phyloP scores from a whole-genome alignment of 2,888 invertebrate genomes.

The Drosophila colorata region DNA sequence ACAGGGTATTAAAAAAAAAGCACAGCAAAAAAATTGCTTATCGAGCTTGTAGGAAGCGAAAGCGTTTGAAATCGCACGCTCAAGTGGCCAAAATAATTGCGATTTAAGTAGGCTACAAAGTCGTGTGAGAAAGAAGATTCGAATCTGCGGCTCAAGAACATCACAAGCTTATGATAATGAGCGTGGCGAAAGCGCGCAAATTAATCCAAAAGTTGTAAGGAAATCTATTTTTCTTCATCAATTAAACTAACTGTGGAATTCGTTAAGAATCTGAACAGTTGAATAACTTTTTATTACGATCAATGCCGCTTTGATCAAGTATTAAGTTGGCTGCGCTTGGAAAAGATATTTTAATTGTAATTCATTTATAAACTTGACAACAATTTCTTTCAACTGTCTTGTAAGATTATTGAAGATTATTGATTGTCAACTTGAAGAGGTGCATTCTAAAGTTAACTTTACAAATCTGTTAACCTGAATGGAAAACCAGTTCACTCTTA shows the following conservation, averaged over 20 bases:
- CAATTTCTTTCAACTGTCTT: too few species aligned
- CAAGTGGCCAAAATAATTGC: slow-evolving; percentile 54
- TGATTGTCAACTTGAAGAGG: neutral
- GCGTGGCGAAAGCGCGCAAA: slow-evolving; percentile 29
- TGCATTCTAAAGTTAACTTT: neutral
- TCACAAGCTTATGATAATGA: slow-evolving; percentile 27
- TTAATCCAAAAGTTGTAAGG: neutral
- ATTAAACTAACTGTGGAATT: neutral
- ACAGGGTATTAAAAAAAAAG: neutral
- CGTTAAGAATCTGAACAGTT: neutral
- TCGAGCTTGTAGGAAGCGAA: slow-evolving; percentile 61
- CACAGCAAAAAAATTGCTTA: slow-evolving; percentile 23
- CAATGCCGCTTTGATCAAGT: too few species aligned
- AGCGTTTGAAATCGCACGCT: slow-evolving; percentile 72
- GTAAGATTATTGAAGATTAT: too few species aligned
- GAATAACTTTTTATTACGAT: neutral
- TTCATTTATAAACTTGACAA: too few species aligned
- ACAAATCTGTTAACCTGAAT: too few species aligned
- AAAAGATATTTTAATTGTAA: too few species aligned
- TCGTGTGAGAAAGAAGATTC: slow-evolving; percentile 52
- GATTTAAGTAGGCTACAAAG: slow-evolving; percentile 39
- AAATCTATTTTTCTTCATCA: neutral
- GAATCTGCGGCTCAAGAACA: slow-evolving; percentile 40
- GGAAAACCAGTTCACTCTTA: too few species aligned
- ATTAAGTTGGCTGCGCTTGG: neutral